Evolutionary conservation across 2,888 invertebrate species (phyloP).

Genomic region (Volucella inanis): DNA sequence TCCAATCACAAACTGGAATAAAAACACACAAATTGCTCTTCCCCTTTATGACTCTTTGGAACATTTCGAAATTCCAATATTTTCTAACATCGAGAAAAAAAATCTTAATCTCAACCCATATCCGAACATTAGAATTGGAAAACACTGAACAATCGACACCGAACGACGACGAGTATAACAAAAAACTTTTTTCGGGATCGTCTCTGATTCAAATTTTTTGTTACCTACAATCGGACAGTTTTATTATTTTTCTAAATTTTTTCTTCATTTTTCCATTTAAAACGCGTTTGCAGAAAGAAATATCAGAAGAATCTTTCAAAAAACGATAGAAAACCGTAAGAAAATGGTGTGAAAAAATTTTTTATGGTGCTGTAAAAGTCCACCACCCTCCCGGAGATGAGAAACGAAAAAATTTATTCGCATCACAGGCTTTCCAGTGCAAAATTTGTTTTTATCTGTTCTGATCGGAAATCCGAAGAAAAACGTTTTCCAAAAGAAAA

Average conservation of each 20-base stretch:
- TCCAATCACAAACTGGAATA: conserved; percentile 58
- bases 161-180: conserved; percentile 52
- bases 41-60: conserved; percentile 32
- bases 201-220: conserved; percentile 22
- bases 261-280: neutral
- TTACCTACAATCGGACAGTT: conserved; percentile 38
- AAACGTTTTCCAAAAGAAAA: neutral
- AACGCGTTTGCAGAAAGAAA: neutral
- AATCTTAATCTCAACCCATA: conserved; percentile 29
- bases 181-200: conserved; percentile 48
- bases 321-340: neutral
- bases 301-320: neutral
- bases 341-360: conserved; percentile 38
- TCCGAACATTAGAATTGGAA: neutral
- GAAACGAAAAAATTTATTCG: conserved; percentile 29
- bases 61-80: conserved; percentile 38
- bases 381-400: conserved; percentile 6
- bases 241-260: conserved; percentile 25
- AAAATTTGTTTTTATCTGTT: conserved; percentile 5
- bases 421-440: conserved; percentile 59
- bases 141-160: conserved; percentile 60
- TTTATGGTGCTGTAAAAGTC: conserved; percentile 22
- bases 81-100: conserved; percentile 43
- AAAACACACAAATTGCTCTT: conserved; percentile 60
- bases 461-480: conserved; percentile 19